phyloP scores from a whole-genome alignment of 1,140 invertebrate genomes.

The Drosophila dunni region DNA sequence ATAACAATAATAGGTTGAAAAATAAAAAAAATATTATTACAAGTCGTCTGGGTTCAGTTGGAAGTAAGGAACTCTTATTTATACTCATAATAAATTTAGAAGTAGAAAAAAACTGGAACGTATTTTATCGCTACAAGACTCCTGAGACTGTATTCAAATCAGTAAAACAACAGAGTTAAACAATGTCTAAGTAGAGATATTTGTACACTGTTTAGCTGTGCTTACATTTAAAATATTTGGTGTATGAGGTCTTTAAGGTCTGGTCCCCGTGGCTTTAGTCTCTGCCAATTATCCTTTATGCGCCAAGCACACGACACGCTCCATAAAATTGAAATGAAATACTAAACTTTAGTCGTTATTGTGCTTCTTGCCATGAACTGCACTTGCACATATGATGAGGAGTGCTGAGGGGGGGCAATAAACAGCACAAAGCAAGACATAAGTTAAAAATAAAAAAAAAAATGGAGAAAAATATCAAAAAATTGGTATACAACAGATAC shows the following conservation, averaged over 20 bases:
- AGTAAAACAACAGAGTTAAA: not conserved
- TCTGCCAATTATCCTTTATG: constrained; percentile 69
- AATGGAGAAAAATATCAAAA: not conserved
- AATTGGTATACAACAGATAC: constrained; percentile 3
- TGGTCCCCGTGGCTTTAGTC: constrained; percentile 42
- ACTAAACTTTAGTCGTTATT: constrained; percentile 72
- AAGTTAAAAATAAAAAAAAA: constrained; percentile 14
- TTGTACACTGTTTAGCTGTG: constrained; percentile 5
- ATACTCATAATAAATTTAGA: constrained; percentile 3
- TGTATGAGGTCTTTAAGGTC: constrained; percentile 2
- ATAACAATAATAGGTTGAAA: not conserved
- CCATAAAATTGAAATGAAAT: constrained; percentile 79
- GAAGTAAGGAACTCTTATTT: not conserved
- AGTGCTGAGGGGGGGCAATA: constrained; percentile 37
- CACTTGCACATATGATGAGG: constrained; percentile 64
- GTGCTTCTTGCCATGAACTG: constrained; percentile 77
- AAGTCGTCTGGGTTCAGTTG: not conserved
- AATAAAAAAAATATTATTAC: constrained; percentile 6
- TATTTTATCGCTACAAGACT: constrained; percentile 4
- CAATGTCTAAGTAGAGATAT: not conserved
- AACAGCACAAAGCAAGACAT: constrained; percentile 41
- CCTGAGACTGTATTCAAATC: constrained; percentile 14
- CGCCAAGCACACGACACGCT: constrained; percentile 61
- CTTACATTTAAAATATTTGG: constrained; percentile 8
- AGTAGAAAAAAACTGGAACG: not conserved